Evolutionary conservation across 2,113 vertebrate species (phyloP), one percentile per base, ranked within the genome.

Genomic region (Toxostoma redivivum): DNA sequence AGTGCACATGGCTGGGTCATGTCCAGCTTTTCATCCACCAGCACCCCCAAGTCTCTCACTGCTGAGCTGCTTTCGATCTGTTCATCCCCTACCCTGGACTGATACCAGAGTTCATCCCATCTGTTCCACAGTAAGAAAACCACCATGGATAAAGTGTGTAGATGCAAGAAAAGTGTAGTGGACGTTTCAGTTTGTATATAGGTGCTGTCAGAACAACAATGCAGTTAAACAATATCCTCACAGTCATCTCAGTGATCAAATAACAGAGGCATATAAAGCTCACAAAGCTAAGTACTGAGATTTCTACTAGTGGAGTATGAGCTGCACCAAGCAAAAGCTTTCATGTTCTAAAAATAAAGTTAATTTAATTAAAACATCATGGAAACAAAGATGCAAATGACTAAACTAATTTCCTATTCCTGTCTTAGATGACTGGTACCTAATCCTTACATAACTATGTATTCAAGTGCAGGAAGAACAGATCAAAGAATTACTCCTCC

Each of bases 301-400:
- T 47, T 76, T 70, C 44, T 66, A 35, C 53, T 23, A 42, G 11
- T 6, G 81, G 24, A 64, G 19, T 35, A 73, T 45, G 15, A 85
- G 18, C 24, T 51, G 37, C 16, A 33, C 24, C 47, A 79, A 76
- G 23, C 18, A 88, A 90, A 79, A 85, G 57, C 24, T 76, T 67
- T 44, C 16, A 38, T 6, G 2, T 40, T 72, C 62, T 65, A 86
- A 90, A 93, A 90, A 88, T 64, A 82, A 78, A 77, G 64, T 44
- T 69, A 66, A 66, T 86, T 86, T 78, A 24, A 92, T 86, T 56
- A 66, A 80, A 31, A 27, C 7, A 64, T 66, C 23, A 81, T 28
- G 57, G 61, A 90, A 90, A 88, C 35, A 81, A 66, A 92, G 35
- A 54, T 81, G 38, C 21, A 71, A 87, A 92, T 67, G 9, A 81